These are phyloP conservation scores for Catharus minimus DNA, from an alignment of 2,113 vertebrate genomes.

Conservation along the genomic window DNA sequence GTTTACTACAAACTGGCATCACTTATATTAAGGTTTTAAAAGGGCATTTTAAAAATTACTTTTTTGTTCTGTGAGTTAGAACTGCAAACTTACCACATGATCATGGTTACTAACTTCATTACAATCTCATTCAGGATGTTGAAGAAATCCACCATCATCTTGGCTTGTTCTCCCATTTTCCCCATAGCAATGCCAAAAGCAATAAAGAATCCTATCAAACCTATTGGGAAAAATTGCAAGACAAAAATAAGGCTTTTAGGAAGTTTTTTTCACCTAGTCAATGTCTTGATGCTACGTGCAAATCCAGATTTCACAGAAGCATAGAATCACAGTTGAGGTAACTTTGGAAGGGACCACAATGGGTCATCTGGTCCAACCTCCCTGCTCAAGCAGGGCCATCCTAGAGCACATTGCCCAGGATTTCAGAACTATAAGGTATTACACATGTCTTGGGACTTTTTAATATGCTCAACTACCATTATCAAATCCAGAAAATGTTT, in stretches of 20 bases:
- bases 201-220: constrained; percentile 98
- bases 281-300: background rate
- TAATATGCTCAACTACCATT: background rate
- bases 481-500: background rate
- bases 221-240: constrained; percentile 73
- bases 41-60: background rate
- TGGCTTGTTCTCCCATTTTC: constrained; percentile 97
- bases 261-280: background rate
- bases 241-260: background rate
- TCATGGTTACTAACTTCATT: constrained; percentile 97
- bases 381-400: background rate
- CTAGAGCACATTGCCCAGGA: background rate
- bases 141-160: constrained; percentile 99
- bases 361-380: background rate
- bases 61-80: background rate
- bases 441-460: background rate
- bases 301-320: background rate
- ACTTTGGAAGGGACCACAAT: background rate
- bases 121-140: constrained; percentile 98
- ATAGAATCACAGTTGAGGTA: background rate
- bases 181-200: constrained; percentile 98
- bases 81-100: constrained; percentile 93
- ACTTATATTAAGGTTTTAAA: background rate
- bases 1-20: background rate
- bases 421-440: background rate